Conservation (phyloP, 2,797 vertebrate species). For the Loriculus beryllinus region DNA sequence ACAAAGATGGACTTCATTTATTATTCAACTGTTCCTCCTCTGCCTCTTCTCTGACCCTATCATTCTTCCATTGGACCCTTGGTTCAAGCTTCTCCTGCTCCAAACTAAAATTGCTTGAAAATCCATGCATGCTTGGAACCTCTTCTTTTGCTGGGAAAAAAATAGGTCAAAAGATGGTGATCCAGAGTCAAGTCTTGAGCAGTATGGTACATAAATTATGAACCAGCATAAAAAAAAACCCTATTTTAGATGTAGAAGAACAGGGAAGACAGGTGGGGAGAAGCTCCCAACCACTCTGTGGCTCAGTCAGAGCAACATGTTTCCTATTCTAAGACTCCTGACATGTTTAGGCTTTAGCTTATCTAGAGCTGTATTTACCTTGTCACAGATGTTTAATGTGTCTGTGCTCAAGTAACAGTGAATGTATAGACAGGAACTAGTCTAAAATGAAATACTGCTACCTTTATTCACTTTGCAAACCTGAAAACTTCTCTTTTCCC, state of each 20-base stretch:
- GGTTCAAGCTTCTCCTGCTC: neutral
- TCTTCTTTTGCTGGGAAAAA: neutral
- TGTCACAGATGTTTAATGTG: neutral
- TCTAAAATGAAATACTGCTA: neutral
- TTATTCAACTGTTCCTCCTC: neutral
- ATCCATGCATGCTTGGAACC: neutral
- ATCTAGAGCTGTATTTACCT: neutral
- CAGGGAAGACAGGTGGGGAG: neutral
- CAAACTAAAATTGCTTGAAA: neutral
- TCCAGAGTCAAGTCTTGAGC: neutral
- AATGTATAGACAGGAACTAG: neutral
- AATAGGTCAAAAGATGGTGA: neutral
- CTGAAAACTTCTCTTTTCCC: neutral
- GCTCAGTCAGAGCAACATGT: neutral
- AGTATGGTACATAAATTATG: neutral
- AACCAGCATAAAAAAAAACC: neutral
- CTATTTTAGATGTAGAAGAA: neutral
- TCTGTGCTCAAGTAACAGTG: neutral
- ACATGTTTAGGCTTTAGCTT: neutral
- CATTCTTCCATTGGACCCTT: neutral
- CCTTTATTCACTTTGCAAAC: neutral
- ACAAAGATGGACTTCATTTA: neutral
- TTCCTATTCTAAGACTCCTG: neutral
- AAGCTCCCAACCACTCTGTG: neutral
- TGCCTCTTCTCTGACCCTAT: neutral